These are phyloP conservation scores for Agonopterix arenella DNA, from an alignment of 2,888 invertebrate genomes.

Conservation along the genomic window DNA sequence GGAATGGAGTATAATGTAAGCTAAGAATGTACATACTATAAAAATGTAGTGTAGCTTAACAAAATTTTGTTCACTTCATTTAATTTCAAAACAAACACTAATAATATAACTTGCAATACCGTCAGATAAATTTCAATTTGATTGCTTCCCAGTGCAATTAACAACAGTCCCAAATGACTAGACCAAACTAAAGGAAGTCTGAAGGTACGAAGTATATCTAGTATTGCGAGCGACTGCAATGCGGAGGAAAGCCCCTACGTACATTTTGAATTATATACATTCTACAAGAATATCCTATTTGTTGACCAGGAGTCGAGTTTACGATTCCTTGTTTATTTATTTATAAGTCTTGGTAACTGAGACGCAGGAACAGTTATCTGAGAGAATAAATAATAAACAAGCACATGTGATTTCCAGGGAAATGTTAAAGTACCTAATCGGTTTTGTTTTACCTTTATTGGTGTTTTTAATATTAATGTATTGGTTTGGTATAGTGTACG, in stretches of 20 bases:
- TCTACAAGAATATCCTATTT: conserved; percentile 24
- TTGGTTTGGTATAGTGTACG: too few relatives aligned
- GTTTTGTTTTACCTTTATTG: too few relatives aligned
- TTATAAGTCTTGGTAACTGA: not conserved
- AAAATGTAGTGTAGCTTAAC: too few relatives aligned
- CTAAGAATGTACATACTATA: too few relatives aligned
- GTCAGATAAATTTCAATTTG: conserved; percentile 21
- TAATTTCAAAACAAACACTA: too few relatives aligned
- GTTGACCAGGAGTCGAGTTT: conserved; percentile 15
- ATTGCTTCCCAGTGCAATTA: conserved; percentile 18
- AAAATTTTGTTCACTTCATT: too few relatives aligned
- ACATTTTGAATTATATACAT: conserved; percentile 36
- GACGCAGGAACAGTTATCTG: not conserved
- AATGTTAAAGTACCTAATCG: too few relatives aligned
- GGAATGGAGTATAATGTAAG: too few relatives aligned
- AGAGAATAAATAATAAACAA: not conserved
- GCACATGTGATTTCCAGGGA: too few relatives aligned
- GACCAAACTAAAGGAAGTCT: not conserved
- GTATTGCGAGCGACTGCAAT: conserved; percentile 31
- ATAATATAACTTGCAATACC: too few relatives aligned
- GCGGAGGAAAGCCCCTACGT: conserved; percentile 21
- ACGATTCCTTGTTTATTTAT: conserved; percentile 8
- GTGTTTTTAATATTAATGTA: too few relatives aligned
- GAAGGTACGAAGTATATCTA: not conserved
- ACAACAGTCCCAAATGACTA: conserved; percentile 10